Base-by-base conservation (phyloP, 2,888 invertebrate genomes). In the Gastracanthus pulcherrimus region DNA sequence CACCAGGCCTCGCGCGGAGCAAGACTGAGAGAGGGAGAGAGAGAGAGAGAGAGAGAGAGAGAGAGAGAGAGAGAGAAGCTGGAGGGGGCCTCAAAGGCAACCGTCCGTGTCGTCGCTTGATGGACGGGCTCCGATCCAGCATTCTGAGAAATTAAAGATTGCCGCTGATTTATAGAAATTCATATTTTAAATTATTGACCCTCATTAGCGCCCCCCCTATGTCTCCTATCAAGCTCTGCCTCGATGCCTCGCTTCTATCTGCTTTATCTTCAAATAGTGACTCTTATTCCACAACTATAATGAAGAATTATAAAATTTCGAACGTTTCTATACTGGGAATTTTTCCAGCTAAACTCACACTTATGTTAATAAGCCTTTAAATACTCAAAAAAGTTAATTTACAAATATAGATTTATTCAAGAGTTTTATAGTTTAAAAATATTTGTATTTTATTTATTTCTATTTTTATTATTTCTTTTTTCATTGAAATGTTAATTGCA, bases 111-210 rank as follows among this genome's bases (percentile, higher is more conserved):
- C 83, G 83, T 85, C 83, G 86, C 78, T 87, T 91, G 91, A 91
- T 91, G 89, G 88, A 90, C 90, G 88, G 89, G 86, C 86, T 84
- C 88, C 88, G 89, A 90, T 89, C 89, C 88, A 89, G 90, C 91
- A 90, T 91, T 91, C 91, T 90, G 90, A 90, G 90, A 91, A 91
- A 91, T 91, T 91, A 90, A 91, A 90, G 91, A 91, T 91, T 90
- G 89, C 88, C 88, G 87, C 88, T 90, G 91, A 91, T 91, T 91
- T 90, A 91, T 91, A 88, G 89, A 89, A 90, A 90, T 90, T 90
- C 89, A 90, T 90, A 90, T 89, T 91, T 90, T 90, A 89, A 91
- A 91, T 91, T 90, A 91, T 91, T 90, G 90, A 88, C 87, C 90
- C 88, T 90, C 91, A 90, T 91, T 91, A 91, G 88, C 88, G 88